phyloP scores from a whole-genome alignment of 2,888 invertebrate genomes.

The Chironomus tentans region DNA sequence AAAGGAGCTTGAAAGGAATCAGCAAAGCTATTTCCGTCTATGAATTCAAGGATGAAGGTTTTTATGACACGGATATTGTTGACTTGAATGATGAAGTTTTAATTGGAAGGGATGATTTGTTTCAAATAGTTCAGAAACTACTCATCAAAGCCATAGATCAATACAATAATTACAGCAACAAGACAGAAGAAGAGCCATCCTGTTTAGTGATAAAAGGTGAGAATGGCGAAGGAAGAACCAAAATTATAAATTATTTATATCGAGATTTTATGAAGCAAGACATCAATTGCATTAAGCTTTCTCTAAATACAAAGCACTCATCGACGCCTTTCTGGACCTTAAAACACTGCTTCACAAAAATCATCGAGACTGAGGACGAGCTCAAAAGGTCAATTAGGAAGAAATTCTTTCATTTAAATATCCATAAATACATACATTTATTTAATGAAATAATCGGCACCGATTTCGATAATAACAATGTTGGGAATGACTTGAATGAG shows the following conservation, averaged over 20 bases:
- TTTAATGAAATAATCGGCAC: conserved; percentile 46
- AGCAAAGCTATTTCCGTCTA: conserved; percentile 54
- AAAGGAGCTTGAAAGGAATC: conserved; percentile 52
- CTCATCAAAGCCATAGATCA: conserved; percentile 35
- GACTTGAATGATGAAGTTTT: conserved; percentile 41
- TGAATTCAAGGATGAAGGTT: conserved; percentile 45
- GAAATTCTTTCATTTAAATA: conserved; percentile 30
- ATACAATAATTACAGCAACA: neutral
- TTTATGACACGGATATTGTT: conserved; percentile 20
- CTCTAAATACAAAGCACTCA: conserved; percentile 27
- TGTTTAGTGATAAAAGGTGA: conserved; percentile 44
- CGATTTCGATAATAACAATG: conserved; percentile 37
- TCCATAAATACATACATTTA: conserved; percentile 40
- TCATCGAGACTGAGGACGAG: conserved; percentile 37
- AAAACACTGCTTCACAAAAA: conserved; percentile 41
- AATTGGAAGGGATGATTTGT: conserved; percentile 46
- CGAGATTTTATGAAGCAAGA: conserved; percentile 12
- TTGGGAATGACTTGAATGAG: too few species aligned
- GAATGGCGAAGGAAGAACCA: conserved; percentile 51
- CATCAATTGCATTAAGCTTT: conserved; percentile 2
- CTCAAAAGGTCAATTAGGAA: conserved; percentile 31
- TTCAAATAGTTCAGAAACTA: conserved; percentile 33
- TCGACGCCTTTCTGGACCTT: conserved; percentile 41
- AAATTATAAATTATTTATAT: conserved; percentile 50
- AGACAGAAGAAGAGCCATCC: too few species aligned